Base-by-base conservation (phyloP, 2,797 vertebrate species). In the Thamnophis elegans region DNA sequence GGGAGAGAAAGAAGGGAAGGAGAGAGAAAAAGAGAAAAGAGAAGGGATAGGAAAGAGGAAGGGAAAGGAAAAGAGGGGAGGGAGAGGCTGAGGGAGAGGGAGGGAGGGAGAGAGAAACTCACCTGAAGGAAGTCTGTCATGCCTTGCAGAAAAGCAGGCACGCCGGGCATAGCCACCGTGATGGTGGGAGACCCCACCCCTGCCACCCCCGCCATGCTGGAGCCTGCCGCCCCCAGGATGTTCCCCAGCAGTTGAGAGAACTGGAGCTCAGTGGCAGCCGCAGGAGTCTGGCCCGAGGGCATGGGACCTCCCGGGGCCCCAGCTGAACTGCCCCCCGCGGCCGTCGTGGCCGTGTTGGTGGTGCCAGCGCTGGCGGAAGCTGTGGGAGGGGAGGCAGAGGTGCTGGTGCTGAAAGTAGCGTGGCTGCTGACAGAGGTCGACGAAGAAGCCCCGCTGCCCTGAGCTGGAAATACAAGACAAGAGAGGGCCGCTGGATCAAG, bases 111-210 rank as follows among this genome's bases (percentile, higher is more conserved):
- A 14, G 25, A 25, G 10, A 11, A 32, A 86, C 96, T 95, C 82
- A 99, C 99, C 98, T 99, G 98, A 95, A 99, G 97, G 94, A 99
- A 98, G 47, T 99, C 98, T 2, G 97, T 98, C 97, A 99, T 97
- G 93, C 98, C 98, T 95, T 99, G 98, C 89, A 99, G 98, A 94
- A 99, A 98, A 32, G 98, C 97, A 0, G 99, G 98, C 28, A 99
- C 98, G 0, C 98, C 98, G 0, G 98, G 98, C 93, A 98, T 98
- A 0, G 98, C 98, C 94, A 99, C 98, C 0, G 98, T 98, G 94
- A 99, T 98, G 8, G 98, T 98, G 4, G 98, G 98, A 10, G 97
- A 97, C 13, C 97, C 97, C 95, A 96, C 65, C 7, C 94, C 94
- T 11, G 9, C 97, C 93, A 85, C 97, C 9, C 94, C 94, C 6